Evolutionary conservation across 2,888 invertebrate genomes (phyloP), one percentile per base, ranked within the genome.

Genomic region (Tuta absoluta): DNA sequence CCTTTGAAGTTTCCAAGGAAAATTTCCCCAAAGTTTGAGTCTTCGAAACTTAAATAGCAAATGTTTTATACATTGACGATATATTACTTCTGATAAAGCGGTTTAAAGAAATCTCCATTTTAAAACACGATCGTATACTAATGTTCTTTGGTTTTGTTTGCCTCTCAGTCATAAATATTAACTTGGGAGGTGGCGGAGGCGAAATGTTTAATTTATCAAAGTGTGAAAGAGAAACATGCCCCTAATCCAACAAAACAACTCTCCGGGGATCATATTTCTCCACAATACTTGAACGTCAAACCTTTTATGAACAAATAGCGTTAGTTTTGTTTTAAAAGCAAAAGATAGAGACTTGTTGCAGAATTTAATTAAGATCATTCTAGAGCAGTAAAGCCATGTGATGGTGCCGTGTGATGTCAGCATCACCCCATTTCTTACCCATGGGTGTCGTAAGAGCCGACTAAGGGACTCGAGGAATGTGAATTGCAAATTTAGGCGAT

Each of bases 61-160:
- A 89, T 90, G 91, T 90, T 85, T 90, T 81, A 90, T 86, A 90
- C 90, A 89, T 89, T 79, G 84, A 79, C 76, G 91, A 89, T 91
- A 89, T 91, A 91, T 91, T 86, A 88, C 88, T 86, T 87, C 86
- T 89, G 89, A 90, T 91, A 91, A 90, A 89, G 87, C 87, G 86
- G 86, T 89, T 89, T 87, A 77, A 78, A 83, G 82, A 81, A 90
- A 91, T 91, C 89, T 90, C 81, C 89, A 91, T 86, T 91, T 88
- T 89, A 90, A 90, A 90, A 82, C 80, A 84, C 80, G 83, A 87
- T 89, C 84, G 89, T 85, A 89, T 89, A 84, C 84, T 89, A 88
- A 90, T 86, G 86, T 77, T 67, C 64, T 72, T 75, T 80, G 81
- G 87, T 87, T 89, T 89, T 88, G 89, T 88, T 87, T 84, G 82